These are phyloP conservation scores for Drosophila mauritiana DNA, from an alignment of 1,140 invertebrate genomes.

Conservation along the genomic window DNA sequence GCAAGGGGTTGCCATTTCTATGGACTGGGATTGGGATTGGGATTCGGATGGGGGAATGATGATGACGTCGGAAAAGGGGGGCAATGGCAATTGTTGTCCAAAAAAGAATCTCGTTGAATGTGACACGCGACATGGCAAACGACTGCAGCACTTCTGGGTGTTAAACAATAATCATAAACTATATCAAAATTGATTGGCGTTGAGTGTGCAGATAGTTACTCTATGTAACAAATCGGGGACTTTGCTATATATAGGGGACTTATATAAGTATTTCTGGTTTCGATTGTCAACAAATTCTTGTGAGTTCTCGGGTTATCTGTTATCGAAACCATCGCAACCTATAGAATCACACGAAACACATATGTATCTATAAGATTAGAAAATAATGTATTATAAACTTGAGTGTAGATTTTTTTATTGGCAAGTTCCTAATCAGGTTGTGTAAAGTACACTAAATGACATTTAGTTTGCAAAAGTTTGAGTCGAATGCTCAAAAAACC, in stretches of 20 bases:
- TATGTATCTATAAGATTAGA: background rate
- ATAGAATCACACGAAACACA: too few relatives aligned
- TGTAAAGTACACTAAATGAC: too few relatives aligned
- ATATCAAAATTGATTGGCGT: conserved; percentile 74
- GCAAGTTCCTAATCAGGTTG: too few relatives aligned
- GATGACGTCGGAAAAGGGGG: background rate
- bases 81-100: conserved; percentile 6
- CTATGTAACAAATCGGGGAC: conserved; percentile 4
- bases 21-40: background rate
- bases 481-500: background rate
- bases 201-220: conserved; percentile 56
- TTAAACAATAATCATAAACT: conserved; percentile 78
- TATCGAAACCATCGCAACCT: too few relatives aligned
- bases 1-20: background rate
- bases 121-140: conserved; percentile 70
- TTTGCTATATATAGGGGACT: background rate
- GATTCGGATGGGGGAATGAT: background rate
- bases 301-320: too few relatives aligned
- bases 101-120: conserved; percentile 37
- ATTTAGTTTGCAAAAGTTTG: background rate
- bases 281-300: background rate
- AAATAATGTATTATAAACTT: background rate
- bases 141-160: conserved; percentile 17
- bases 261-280: background rate
- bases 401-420: too few relatives aligned